Conservation (phyloP, 37 sponge, comb jelly and placozoan species). For the Beroe ovata region DNA sequence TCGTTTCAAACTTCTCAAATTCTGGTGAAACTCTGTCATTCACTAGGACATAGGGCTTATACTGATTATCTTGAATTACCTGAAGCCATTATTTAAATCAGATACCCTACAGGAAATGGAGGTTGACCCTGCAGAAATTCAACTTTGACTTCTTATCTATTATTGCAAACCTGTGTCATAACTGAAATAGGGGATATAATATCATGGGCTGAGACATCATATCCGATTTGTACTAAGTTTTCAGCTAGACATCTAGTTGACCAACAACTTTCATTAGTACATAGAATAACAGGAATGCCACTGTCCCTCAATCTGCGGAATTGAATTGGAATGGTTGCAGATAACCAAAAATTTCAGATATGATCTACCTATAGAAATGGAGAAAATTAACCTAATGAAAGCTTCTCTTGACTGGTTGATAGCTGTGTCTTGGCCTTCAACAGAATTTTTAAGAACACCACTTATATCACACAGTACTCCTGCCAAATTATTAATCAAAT, state of each 20-base stretch:
- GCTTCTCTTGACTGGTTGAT: conserved; percentile 33
- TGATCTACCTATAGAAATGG: too few relatives aligned
- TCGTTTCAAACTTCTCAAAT: conserved; percentile 15
- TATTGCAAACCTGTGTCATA: conserved; percentile 25
- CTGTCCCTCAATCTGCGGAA: conserved; percentile 1
- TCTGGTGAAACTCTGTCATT: conserved; percentile 14
- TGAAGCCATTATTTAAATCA: too few relatives aligned
- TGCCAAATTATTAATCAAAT: background rate
- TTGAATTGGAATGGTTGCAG: too few relatives aligned
- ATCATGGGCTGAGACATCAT: background rate
- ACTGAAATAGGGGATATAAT: conserved; percentile 47
- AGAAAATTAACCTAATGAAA: conserved; percentile 21
- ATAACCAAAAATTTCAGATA: too few relatives aligned
- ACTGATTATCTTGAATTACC: conserved; percentile 17
- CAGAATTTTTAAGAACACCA: conserved; percentile 40
- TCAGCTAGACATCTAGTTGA: background rate
- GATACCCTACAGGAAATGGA: background rate
- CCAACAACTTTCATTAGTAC: conserved; percentile 43
- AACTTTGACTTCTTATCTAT: background rate
- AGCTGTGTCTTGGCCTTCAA: conserved; percentile 8
- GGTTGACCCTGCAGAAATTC: background rate
- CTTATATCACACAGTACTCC: conserved; percentile 46
- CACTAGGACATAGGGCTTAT: conserved; percentile 33
- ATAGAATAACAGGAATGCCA: conserved; percentile 26
- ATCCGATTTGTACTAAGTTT: conserved; percentile 23